phyloP scores from a whole-genome alignment of 2,797 vertebrate species.

The Spheniscus humboldti region DNA sequence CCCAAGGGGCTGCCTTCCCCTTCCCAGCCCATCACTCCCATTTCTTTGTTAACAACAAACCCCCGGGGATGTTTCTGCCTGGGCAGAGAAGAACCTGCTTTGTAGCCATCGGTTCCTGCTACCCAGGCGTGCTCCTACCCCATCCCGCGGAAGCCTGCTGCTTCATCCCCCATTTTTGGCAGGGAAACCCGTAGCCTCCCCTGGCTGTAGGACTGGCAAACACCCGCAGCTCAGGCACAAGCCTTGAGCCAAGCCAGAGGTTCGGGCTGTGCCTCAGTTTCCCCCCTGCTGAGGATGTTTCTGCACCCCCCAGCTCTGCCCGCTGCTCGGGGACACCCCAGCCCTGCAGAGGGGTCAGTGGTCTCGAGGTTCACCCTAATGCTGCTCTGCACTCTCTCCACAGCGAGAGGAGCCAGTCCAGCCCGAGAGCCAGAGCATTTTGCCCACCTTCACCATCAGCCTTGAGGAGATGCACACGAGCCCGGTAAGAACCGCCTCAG shows the following conservation, averaged over 20 bases:
- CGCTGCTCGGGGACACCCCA: neutral
- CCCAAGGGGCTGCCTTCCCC: neutral
- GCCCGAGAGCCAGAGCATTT: fast-evolving
- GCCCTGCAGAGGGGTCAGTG: neutral
- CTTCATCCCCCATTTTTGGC: neutral
- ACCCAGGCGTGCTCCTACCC: too few relatives aligned
- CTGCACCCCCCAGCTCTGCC: fast-evolving
- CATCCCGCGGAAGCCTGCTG: neutral
- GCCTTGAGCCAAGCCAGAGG: neutral
- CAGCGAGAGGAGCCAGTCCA: neutral
- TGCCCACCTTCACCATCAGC: neutral
- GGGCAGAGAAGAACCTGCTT: neutral
- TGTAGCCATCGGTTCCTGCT: neutral
- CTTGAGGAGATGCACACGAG: neutral
- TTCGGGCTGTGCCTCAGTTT: neutral
- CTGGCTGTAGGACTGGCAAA: neutral
- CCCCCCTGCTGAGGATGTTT: neutral
- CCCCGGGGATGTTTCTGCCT: neutral
- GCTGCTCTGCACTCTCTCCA: fast-evolving
- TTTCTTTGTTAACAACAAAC: neutral
- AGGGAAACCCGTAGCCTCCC: fast-evolving
- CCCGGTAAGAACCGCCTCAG: neutral
- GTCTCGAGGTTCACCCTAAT: neutral
- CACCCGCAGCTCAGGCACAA: neutral
- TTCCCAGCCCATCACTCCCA: neutral